Evolutionary conservation across 2,113 vertebrate species (phyloP), one percentile per base, ranked within the genome.

Genomic region (Callochromis pleurospilus): DNA sequence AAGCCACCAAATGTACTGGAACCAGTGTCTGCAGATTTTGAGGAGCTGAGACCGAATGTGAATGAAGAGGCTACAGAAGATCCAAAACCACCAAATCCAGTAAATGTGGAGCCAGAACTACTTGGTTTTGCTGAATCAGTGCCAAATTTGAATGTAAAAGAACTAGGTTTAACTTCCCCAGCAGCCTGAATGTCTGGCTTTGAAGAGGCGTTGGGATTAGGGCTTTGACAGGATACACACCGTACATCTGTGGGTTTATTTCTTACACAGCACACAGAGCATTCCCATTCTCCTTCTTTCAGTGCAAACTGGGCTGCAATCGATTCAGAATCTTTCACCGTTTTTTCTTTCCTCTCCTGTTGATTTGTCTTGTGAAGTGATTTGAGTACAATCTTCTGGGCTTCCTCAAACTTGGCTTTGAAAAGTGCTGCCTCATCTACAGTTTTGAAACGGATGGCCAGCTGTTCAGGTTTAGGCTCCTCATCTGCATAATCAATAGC

Each of bases 401-500:
- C 97, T 83, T 99, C 98, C 89, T 99, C 98, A 97, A 99, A 99
- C 87, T 97, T 98, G 1, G 87, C 91, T 94, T 98, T 99, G 94
- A 99, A 99, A 91, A 97, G 96, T n/a, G 95, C 84, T 24, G 99
- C 98, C 93, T 99, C 99, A 10, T 99, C 98, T 4, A 95, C 96
- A 1, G 98, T 98, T 97, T 99, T 99, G 92, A 99, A 99, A 81
- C 98, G 97, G 89, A 99, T 97, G 79, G 98, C 99, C 84, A 99
- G 96, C 85, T 99, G 99, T 82, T 99, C 99, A 6, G 96, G 95
- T 90, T 97, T 99, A 6, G 98, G 97, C 79, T 94, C 95, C 90
- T 99, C 98, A 53, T 99, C 98, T 17, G 99, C 98, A 93, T 99
- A 99, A 86, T 99, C 99, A 82, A 98, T 95, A 51, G 98, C 98